phyloP scores from a whole-genome alignment of 2,888 invertebrate species.

The Amphipoea oculea region DNA sequence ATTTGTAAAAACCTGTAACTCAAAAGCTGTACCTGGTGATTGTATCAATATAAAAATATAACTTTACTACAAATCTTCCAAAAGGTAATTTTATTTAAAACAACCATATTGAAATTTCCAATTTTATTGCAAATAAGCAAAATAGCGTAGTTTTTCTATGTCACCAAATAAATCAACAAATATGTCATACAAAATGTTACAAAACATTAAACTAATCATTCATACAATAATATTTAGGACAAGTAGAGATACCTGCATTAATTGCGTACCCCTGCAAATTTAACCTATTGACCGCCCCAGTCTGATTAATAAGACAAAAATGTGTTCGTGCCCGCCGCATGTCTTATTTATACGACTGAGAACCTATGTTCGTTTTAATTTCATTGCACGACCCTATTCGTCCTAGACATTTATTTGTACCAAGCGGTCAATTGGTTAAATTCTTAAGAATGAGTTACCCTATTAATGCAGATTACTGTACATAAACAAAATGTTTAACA shows the following conservation, averaged over 20 bases:
- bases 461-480: slow-evolving; percentile 32
- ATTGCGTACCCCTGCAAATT: background rate
- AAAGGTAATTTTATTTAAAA: slow-evolving; percentile 79
- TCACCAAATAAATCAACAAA: slow-evolving; percentile 71
- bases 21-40: slow-evolving; percentile 90
- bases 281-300: background rate
- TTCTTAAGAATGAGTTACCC: background rate
- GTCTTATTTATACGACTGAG: background rate
- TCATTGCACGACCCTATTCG: background rate
- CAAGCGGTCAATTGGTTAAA: background rate
- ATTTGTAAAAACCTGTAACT: slow-evolving; percentile 88
- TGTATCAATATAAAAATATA: slow-evolving; percentile 89
- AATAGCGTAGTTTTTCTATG: slow-evolving; percentile 63
- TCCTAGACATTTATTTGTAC: background rate
- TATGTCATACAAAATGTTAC: slow-evolving; percentile 72
- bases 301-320: background rate
- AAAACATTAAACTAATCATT: slow-evolving; percentile 63
- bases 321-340: background rate
- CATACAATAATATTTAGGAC: slow-evolving; percentile 51
- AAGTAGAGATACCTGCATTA: slow-evolving; percentile 31
- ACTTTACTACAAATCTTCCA: slow-evolving; percentile 90
- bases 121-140: slow-evolving; percentile 86
- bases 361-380: background rate
- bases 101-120: slow-evolving; percentile 58
- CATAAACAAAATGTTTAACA: slow-evolving; percentile 82